Percentiles rank a stretch among this genome's conserved stretches.
phyloP scores from a whole-genome alignment of 2,113 vertebrate genomes.

The Pandion haliaetus region DNA sequence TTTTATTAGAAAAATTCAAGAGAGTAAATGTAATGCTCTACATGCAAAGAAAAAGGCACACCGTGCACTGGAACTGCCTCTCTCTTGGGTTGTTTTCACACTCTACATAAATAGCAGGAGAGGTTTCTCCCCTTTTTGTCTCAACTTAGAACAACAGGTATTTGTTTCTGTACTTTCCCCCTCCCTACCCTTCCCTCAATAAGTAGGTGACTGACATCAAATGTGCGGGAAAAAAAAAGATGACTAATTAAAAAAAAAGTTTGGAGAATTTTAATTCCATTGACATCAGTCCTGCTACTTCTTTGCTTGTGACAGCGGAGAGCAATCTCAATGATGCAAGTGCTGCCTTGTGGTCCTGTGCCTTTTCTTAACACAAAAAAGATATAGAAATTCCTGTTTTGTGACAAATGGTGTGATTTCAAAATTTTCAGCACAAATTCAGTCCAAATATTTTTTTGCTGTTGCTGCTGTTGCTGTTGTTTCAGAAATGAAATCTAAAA shows the following conservation, averaged over 20 bases:
- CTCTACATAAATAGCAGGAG: not conserved
- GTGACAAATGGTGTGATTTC: not conserved
- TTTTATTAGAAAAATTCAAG: constrained; percentile 28
- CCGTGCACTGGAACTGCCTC: not conserved
- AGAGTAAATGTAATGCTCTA: not conserved
- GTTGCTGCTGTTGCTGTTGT: not conserved
- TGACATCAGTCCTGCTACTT: not conserved
- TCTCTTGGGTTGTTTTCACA: not conserved
- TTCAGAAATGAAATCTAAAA: not conserved
- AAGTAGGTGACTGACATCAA: not conserved
- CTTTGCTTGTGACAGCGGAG: not conserved
- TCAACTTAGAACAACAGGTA: not conserved
- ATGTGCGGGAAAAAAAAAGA: rapidly evolving
- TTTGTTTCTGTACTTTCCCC: not conserved
- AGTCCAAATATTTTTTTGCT: not conserved
- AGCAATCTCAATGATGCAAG: not conserved
- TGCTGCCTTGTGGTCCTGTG: not conserved
- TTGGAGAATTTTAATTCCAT: not conserved
- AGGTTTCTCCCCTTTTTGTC: not conserved
- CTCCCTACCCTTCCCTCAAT: not conserved
- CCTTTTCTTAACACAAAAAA: not conserved
- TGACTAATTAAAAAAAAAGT: not conserved
- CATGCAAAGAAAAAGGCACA: not conserved
- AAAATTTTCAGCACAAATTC: not conserved
- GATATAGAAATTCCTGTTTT: not conserved